Percentiles rank a stretch among this genome's conserved stretches.
Evolutionary conservation across 1,140 invertebrate genomes (phyloP).

Genomic region (Leguminivora glycinivorella): DNA sequence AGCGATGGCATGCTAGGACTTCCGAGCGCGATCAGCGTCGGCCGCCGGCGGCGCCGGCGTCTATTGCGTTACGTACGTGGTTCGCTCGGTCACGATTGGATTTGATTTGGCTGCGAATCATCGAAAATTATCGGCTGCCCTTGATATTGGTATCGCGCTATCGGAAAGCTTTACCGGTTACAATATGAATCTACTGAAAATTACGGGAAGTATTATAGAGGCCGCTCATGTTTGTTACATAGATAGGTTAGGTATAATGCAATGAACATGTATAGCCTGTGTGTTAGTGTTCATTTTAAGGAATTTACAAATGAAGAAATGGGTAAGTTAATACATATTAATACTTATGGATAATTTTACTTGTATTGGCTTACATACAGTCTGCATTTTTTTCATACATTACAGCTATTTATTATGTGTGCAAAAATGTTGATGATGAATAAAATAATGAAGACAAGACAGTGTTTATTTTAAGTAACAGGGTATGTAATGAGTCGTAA

Average conservation of each 20-base stretch:
- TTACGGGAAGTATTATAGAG: background rate
- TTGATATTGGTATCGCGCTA: constrained; percentile 35
- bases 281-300: too few species aligned
- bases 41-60: constrained; percentile 30
- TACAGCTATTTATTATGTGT: too few species aligned
- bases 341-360: too few species aligned
- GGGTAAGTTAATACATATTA: too few species aligned
- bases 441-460: too few species aligned
- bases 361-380: too few species aligned
- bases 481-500: background rate
- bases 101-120: constrained; percentile 35
- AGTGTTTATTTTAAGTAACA: background rate
- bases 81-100: constrained; percentile 39
- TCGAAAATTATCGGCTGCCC: constrained; percentile 38
- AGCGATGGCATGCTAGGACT: constrained; percentile 11
- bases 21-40: constrained; percentile 15
- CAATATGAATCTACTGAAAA: constrained; percentile 12
- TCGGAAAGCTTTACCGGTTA: constrained; percentile 12
- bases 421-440: too few species aligned
- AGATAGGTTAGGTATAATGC: too few species aligned
- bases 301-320: too few species aligned
- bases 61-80: constrained; percentile 34
- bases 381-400: too few species aligned
- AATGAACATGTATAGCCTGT: too few species aligned
- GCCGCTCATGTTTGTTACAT: background rate